phyloP scores from a whole-genome alignment of 2,888 invertebrate genomes.

The Ditula angustiorana region DNA sequence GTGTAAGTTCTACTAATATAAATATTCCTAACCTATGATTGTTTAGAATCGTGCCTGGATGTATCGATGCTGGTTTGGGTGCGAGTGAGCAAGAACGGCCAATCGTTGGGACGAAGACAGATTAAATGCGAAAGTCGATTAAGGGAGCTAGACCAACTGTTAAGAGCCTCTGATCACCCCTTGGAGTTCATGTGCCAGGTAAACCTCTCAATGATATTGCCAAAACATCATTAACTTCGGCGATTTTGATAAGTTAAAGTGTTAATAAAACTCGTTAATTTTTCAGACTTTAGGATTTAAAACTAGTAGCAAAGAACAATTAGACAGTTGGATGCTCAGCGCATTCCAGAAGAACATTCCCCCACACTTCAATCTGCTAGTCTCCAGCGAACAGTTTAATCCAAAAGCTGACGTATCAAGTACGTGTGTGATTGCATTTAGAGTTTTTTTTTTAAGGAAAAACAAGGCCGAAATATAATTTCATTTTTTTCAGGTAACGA shows the following conservation, averaged over 20 bases:
- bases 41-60: slow-evolving; percentile 90
- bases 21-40: slow-evolving; percentile 25
- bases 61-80: slow-evolving; percentile 93
- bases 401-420: slow-evolving; percentile 83
- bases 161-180: slow-evolving; percentile 92
- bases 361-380: slow-evolving; percentile 92
- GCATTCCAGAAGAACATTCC: slow-evolving; percentile 94
- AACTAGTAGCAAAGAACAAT: slow-evolving; percentile 90
- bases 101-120: slow-evolving; percentile 91
- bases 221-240: no score
- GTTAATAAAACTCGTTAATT: slow-evolving; percentile 12
- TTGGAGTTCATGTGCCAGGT: slow-evolving; percentile 96
- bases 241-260: no score
- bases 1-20: no score
- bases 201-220: no score
- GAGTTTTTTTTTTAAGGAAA: no score
- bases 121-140: slow-evolving; percentile 95
- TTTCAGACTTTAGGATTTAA: slow-evolving; percentile 91
- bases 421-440: no score
- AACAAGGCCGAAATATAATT: background rate
- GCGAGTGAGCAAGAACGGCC: slow-evolving; percentile 92
- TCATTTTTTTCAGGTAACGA: slow-evolving; percentile 86
- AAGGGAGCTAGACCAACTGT: slow-evolving; percentile 92
- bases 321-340: slow-evolving; percentile 93
- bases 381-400: slow-evolving; percentile 83